These are phyloP conservation scores for Mirza zaza DNA, from an alignment of 2,113 vertebrate species.

Conservation along the genomic window DNA sequence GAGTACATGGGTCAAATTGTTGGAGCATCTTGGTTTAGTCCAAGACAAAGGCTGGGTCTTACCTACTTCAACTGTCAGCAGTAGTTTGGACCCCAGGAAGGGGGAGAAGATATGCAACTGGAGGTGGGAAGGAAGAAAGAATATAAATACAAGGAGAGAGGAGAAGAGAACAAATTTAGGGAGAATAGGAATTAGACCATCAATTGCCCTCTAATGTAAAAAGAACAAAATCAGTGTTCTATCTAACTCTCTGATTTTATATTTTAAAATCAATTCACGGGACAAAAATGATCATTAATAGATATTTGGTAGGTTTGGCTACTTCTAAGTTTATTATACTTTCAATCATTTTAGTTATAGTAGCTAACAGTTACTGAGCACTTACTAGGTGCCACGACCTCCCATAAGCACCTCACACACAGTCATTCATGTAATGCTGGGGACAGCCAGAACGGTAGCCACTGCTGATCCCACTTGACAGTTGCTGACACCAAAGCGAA, in stretches of 20 bases:
- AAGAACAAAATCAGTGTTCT: neutral
- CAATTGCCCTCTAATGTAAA: neutral
- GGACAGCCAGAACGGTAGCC: neutral
- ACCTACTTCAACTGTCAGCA: neutral
- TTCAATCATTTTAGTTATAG: neutral
- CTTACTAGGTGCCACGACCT: too few species aligned
- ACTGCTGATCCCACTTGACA: neutral
- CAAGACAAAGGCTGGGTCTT: neutral
- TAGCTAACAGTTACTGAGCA: neutral
- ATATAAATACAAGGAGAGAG: neutral
- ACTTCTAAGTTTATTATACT: neutral
- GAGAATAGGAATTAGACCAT: neutral
- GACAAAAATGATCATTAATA: neutral
- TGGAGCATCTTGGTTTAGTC: neutral
- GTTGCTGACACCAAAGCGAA: neutral
- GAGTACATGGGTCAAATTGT: neutral
- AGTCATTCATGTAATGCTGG: neutral
- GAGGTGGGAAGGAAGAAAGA: neutral
- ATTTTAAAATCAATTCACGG: neutral
- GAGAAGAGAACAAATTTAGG: neutral
- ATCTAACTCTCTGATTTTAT: neutral
- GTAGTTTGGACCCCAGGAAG: neutral
- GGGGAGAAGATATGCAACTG: neutral
- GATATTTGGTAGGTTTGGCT: neutral
- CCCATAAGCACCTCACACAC: fast-evolving